These are phyloP conservation scores for Gymnothorax reevesii DNA, from an alignment of 2,797 vertebrate genomes.

Conservation along the genomic window DNA sequence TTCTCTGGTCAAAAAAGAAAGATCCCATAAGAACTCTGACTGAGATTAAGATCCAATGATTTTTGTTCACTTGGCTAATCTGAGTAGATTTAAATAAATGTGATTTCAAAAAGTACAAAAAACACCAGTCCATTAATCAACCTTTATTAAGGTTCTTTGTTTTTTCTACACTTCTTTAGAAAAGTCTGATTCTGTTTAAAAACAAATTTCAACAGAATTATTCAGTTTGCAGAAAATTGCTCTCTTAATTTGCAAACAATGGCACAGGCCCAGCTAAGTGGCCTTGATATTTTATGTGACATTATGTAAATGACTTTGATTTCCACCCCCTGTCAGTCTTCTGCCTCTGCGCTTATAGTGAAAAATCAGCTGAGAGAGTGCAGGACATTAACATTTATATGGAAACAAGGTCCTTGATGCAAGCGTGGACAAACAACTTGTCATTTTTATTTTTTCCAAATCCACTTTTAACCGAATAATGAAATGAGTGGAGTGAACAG, in stretches of 20 bases:
- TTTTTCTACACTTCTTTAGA: not conserved
- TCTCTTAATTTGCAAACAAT: constrained; percentile 9
- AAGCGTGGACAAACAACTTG: constrained; percentile 60
- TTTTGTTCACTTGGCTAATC: not conserved
- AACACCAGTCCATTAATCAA: not conserved
- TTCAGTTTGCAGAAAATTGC: not conserved
- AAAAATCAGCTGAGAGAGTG: constrained; percentile 35
- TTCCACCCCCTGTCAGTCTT: constrained; percentile 48
- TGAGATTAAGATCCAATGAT: not conserved
- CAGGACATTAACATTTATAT: constrained; percentile 74
- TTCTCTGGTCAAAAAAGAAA: not conserved
- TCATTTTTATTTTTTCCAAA: constrained; percentile 52
- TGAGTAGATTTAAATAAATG: not conserved
- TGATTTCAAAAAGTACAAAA: not conserved
- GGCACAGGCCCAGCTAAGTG: constrained; percentile 1
- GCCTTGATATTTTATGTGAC: constrained; percentile 33
- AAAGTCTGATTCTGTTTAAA: not conserved
- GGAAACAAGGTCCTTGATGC: constrained; percentile 60
- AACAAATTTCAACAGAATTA: constrained; percentile 4
- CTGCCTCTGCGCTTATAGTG: constrained; percentile 39
- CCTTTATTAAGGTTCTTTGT: not conserved
- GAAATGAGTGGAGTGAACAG: constrained; percentile 28
- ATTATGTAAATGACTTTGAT: constrained; percentile 44
- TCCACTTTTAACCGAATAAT: constrained; percentile 61
- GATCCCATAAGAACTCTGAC: not conserved